These are phyloP conservation scores for Aphodius granarius DNA, from an alignment of 2,888 invertebrate genomes.

Conservation along the genomic window DNA sequence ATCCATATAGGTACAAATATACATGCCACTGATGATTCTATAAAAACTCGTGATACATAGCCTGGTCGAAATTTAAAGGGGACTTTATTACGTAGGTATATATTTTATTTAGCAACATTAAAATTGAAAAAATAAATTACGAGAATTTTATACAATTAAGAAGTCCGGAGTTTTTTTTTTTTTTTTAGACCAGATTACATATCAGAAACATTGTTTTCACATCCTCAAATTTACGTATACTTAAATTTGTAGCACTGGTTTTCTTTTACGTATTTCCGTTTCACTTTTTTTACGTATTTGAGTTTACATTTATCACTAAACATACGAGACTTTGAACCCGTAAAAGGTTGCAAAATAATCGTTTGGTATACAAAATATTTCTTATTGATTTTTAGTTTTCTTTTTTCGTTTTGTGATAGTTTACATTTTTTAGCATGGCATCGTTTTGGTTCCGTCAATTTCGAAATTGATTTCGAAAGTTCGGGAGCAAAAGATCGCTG, in stretches of 20 bases:
- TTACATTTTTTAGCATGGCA: background rate
- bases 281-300: conserved; percentile 26
- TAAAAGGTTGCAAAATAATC: conserved; percentile 31
- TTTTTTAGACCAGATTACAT: conserved; percentile 14
- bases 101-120: background rate
- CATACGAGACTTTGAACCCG: conserved; percentile 35
- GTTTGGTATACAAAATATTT: conserved; percentile 47
- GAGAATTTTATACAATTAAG: background rate
- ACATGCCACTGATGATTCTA: conserved; percentile 46
- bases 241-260: conserved; percentile 49
- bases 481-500: background rate
- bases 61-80: conserved; percentile 43
- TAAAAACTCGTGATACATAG: conserved; percentile 13
- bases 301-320: conserved; percentile 44
- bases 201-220: conserved; percentile 27
- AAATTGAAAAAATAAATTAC: conserved; percentile 14
- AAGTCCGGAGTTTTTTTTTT: background rate
- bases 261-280: conserved; percentile 51
- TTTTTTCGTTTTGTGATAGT: background rate
- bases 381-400: conserved; percentile 25
- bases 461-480: background rate
- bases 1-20: conserved; percentile 58
- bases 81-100: conserved; percentile 1
- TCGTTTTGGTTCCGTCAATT: background rate
- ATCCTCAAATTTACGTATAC: conserved; percentile 51